These are phyloP conservation scores for Drosophila borborema DNA, from an alignment of 2,888 invertebrate species.

Conservation along the genomic window DNA sequence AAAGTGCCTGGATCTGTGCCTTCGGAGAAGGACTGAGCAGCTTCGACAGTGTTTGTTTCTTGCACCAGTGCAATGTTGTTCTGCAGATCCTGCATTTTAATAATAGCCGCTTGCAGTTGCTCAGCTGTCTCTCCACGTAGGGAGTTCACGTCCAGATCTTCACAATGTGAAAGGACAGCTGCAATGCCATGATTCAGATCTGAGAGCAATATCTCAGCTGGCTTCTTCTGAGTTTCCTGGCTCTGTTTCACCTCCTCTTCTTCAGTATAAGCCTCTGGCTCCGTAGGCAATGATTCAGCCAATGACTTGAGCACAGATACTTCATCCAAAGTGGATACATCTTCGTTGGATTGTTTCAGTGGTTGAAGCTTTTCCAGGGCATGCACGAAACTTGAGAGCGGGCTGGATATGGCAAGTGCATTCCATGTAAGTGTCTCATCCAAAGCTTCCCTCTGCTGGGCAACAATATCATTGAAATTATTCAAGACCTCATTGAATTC, in stretches of 20 bases:
- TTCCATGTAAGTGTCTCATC: constrained; percentile 48
- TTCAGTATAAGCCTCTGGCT: constrained; percentile 37
- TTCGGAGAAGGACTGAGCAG: constrained; percentile 79
- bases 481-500: constrained; percentile 54
- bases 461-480: constrained; percentile 57
- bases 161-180: constrained; percentile 76
- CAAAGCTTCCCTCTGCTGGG: constrained; percentile 50
- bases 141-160: constrained; percentile 69
- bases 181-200: constrained; percentile 80
- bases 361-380: constrained; percentile 72
- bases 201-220: constrained; percentile 65
- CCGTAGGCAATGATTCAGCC: constrained; percentile 84
- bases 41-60: constrained; percentile 80
- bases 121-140: constrained; percentile 61
- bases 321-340: constrained; percentile 86
- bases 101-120: constrained; percentile 75
- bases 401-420: constrained; percentile 65
- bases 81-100: constrained; percentile 84
- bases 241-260: constrained; percentile 13
- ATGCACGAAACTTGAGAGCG: constrained; percentile 83
- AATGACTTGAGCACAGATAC: constrained; percentile 87
- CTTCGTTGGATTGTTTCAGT: constrained; percentile 62
- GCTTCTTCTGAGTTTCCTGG: constrained; percentile 21
- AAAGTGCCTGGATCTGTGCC: constrained; percentile 77
- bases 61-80: constrained; percentile 84